Conservation (phyloP, 2,113 vertebrate genomes). For the Epinephelus lanceolatus region DNA sequence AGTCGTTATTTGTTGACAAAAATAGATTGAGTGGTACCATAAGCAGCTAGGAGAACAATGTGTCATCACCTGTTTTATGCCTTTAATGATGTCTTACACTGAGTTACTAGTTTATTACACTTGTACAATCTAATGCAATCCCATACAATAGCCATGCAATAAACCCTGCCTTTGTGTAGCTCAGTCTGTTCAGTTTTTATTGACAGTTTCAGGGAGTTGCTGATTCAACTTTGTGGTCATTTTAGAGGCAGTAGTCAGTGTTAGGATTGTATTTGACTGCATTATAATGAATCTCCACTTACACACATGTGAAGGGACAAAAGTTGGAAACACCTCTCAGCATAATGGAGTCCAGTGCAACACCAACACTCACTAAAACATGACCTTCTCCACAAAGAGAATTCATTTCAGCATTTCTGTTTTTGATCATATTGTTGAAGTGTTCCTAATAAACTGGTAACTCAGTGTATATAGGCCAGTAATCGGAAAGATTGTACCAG, state of each 20-base stretch:
- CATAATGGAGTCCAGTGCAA: background rate
- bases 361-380: background rate
- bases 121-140: slow-evolving; percentile 6
- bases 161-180: slow-evolving; percentile 14
- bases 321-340: background rate
- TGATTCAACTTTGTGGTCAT: slow-evolving; percentile 25
- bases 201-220: background rate
- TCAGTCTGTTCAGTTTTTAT: slow-evolving; percentile 10
- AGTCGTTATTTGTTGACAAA: slow-evolving; percentile 8
- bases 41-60: background rate
- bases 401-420: background rate
- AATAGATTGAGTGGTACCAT: background rate
- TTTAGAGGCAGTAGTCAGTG: background rate
- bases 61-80: background rate
- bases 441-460: slow-evolving; percentile 17
- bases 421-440: background rate
- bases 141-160: slow-evolving; percentile 5
- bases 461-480: background rate
- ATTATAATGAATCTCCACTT: background rate
- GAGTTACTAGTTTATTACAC: slow-evolving; percentile 19
- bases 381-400: background rate
- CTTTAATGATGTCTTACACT: slow-evolving; percentile 11
- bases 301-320: background rate
- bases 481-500: background rate
- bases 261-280: background rate